phyloP scores from a whole-genome alignment of 1,140 invertebrate genomes.

The Rhopalosiphum maidis region DNA sequence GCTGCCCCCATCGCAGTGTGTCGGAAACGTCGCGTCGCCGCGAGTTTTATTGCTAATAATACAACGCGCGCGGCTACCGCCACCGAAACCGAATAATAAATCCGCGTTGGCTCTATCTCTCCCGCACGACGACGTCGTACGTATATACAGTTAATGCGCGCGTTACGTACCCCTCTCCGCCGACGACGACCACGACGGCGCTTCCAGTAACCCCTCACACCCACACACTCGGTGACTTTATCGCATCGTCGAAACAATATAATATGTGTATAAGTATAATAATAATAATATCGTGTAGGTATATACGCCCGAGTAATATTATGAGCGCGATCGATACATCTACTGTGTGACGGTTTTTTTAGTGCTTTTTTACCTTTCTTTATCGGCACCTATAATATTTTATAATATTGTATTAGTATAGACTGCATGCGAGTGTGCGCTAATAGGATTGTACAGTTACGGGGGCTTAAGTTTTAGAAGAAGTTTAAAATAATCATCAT shows the following conservation, averaged over 20 bases:
- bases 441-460: neutral
- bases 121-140: neutral
- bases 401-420: neutral
- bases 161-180: neutral
- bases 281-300: neutral
- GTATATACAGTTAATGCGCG: neutral
- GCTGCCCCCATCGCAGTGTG: neutral
- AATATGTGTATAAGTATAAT: neutral
- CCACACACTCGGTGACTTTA: neutral
- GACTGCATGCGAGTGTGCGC: neutral
- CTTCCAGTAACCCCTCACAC: neutral
- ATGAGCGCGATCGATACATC: neutral
- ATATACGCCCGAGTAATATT: neutral
- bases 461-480: too few relatives aligned
- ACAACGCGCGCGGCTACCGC: slow-evolving; percentile 17
- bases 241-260: neutral
- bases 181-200: neutral
- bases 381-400: neutral
- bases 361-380: neutral
- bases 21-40: slow-evolving; percentile 49
- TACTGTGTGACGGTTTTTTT: neutral
- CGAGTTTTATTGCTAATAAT: slow-evolving; percentile 45
- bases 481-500: too few relatives aligned
- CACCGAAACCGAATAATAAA: slow-evolving; percentile 43
- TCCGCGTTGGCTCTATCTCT: slow-evolving; percentile 38